Base-by-base conservation (phyloP, 2,888 invertebrate species). In the Chalcis sispes region DNA sequence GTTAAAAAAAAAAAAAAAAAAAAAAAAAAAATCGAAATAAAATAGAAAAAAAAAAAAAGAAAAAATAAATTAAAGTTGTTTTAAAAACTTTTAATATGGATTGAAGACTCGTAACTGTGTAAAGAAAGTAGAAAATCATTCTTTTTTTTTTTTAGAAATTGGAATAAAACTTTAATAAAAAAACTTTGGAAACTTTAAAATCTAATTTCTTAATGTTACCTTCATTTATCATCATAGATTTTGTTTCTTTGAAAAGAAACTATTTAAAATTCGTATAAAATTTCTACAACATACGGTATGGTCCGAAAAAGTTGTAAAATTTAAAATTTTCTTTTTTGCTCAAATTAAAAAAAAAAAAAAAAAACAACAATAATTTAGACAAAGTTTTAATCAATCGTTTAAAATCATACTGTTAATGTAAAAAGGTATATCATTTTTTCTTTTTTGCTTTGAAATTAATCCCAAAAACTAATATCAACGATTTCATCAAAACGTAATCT, bases 31-130 rank as follows among this genome's bases (percentile, higher is more conserved):
- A n/a, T 32, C 64, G 25, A 64, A n/a, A n/a, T n/a, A n/a, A n/a
- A n/a, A n/a, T 32, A 50, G 46, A 46, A 27, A 27, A 25, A 27
- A 27, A 62, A 62, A 62, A 62, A 36, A 36, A 42, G 15, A 13
- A 42, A 42, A 64, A 48, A 64, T 25, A 23, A 13, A 59, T 65
- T 54, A 23, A 54, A 50, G 48, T 32, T 50, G 32, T 50, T 61
- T 23, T 32, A n/a, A 50, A 48, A 48, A 32, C 8, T 48, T 64
- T 48, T 64, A 42, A 50, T 48, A 32, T 50, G 48, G 50, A 64
- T 20, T 42, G 32, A 64, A 64, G 32, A 32, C 32, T 29, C 48
- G 10, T 27, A 32, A 20, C 29, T 29, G 32, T 50, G 8, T 10
- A 18, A 10, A 29, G 48, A 18, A 48, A 48, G 18, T 48, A 1